phyloP scores from a whole-genome alignment of 2,113 vertebrate genomes.

The Corydoras sp. region DNA sequence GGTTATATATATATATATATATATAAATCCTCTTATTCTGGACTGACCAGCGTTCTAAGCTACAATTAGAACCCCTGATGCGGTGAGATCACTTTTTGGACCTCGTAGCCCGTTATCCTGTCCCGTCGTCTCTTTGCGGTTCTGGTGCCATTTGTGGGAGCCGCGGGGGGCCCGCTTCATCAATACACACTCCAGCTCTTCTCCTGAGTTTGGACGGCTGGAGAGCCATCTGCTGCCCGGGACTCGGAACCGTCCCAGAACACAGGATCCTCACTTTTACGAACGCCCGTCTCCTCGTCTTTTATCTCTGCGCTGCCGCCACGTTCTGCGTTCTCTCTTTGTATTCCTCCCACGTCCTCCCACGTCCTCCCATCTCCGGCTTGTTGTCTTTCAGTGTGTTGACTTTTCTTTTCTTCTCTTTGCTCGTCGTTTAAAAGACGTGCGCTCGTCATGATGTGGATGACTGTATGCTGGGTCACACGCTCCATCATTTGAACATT shows the following conservation, averaged over 20 bases:
- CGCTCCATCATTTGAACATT: too few species aligned
- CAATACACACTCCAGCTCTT: slow-evolving; percentile 24
- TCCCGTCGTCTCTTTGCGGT: slow-evolving; percentile 16
- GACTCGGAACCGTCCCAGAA: slow-evolving; percentile 17
- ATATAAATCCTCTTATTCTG: too few species aligned
- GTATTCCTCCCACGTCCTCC: slow-evolving; percentile 24
- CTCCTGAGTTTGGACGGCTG: slow-evolving; percentile 35
- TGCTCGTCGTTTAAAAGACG: too few species aligned
- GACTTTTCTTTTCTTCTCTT: too few species aligned
- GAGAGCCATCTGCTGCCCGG: slow-evolving; percentile 47
- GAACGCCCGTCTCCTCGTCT: background rate
- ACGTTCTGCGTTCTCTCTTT: slow-evolving; percentile 11
- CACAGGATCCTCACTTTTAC: slow-evolving; percentile 9
- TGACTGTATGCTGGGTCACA: too few species aligned
- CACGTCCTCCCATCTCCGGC: background rate
- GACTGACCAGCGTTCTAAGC: background rate
- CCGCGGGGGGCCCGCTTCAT: slow-evolving; percentile 28
- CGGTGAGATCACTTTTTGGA: background rate
- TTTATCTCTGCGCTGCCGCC: slow-evolving; percentile 1
- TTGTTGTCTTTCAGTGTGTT: background rate
- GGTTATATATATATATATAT: too few species aligned
- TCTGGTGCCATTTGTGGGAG: slow-evolving; percentile 39
- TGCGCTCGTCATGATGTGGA: too few species aligned
- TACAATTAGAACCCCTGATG: background rate
- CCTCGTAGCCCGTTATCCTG: background rate